Conservation (phyloP, 2,797 vertebrate species). For the Xerus rutilus region DNA sequence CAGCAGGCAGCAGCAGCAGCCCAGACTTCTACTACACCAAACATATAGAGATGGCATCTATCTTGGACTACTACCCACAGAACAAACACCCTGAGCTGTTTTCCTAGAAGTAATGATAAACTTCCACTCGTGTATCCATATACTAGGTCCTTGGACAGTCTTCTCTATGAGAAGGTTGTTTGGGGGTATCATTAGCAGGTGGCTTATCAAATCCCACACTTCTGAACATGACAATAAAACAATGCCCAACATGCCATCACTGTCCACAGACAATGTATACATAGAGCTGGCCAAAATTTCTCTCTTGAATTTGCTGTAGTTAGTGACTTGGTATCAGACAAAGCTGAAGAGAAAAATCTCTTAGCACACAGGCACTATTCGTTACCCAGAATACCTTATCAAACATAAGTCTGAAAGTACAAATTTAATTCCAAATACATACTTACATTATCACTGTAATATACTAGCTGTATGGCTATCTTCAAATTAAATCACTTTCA, state of each 20-base stretch:
- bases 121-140: not conserved
- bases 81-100: not conserved
- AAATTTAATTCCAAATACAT: constrained; percentile 43
- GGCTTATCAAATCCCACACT: not conserved
- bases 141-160: not conserved
- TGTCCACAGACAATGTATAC: not conserved
- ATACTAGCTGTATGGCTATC: not conserved
- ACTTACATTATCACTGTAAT: not conserved
- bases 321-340: not conserved
- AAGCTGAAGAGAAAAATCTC: constrained; percentile 10
- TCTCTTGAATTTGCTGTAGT: not conserved
- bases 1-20: not conserved
- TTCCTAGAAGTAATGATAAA: not conserved
- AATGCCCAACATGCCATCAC: not conserved
- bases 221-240: not conserved
- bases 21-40: not conserved
- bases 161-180: not conserved
- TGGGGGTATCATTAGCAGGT: not conserved
- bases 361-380: not conserved
- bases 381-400: not conserved
- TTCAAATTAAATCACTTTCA: constrained; percentile 25
- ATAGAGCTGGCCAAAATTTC: not conserved
- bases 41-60: not conserved
- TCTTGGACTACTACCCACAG: not conserved
- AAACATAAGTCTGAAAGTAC: not conserved